Evolutionary conservation across 1,140 invertebrate species (phyloP), one percentile per base, ranked within the genome.

Genomic region (Nasonia giraulti): DNA sequence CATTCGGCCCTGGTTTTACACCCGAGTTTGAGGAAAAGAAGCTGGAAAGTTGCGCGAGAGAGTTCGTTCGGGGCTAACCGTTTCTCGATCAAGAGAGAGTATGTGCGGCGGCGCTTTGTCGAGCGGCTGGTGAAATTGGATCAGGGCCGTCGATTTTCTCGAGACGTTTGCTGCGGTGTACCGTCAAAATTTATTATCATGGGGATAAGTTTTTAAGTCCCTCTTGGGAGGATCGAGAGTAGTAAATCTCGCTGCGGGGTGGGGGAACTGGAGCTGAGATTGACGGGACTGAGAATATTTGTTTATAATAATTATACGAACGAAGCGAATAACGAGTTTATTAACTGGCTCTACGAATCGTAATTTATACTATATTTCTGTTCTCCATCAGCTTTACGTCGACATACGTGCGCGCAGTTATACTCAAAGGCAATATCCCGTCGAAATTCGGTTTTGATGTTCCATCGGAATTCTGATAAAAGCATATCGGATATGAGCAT

Each of bases 171-270:
- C 20, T 7, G 14, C 17, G 55, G 10, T 44, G 10, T 44, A 44
- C 40, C 37, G 73, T 37, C 73, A 75, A 71, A 47, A 77, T 77
- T 77, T 77, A 77, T 74, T 37, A 40, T 74, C 31, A 37, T 12
- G 73, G 31, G 3, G 33, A n/a, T 77, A 77, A 50, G 75, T 77
- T 77, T 50, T 77, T 77, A 27, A 77, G 75, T 11, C 75, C 12
- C 44, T 10, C n/a, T 23, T 37, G 14, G 11, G 23, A 14, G 68
- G 2, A 12, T 6, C 2, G 27, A 27, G 23, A 33, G 69, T 27
- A 10, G 69, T 31, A 69, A 69, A 69, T 69, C 68, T 69, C 27
- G 68, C 1, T 69, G 11, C 0, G n/a, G n/a, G 6, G 47, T 14
- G 12, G 5, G 1, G 12, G 44, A 47, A 4, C 12, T 4, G 4